Conservation (phyloP, 2,797 vertebrate genomes). For the Aldrovandia affinis region DNA sequence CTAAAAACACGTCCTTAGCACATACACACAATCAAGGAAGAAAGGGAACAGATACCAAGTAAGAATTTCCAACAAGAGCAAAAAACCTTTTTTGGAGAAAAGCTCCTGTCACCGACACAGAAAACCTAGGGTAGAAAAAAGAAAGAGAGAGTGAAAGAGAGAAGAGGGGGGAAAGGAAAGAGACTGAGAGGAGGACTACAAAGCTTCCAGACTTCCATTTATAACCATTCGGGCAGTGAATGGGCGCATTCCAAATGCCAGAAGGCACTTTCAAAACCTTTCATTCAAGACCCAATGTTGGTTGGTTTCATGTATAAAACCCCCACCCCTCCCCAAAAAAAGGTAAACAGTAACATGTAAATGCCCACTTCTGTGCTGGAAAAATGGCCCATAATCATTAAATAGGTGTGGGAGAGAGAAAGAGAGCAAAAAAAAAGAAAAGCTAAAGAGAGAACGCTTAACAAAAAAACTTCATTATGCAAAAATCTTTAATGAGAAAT, state of each 20-base stretch:
- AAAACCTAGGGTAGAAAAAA: slow-evolving; percentile 61
- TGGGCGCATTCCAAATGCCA: slow-evolving; percentile 76
- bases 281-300: slow-evolving; percentile 75
- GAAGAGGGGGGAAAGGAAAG: neutral
- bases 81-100: slow-evolving; percentile 68
- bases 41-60: slow-evolving; percentile 54
- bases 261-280: slow-evolving; percentile 73
- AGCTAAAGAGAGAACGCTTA: slow-evolving; percentile 25
- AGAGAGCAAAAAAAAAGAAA: slow-evolving; percentile 13
- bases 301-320: slow-evolving; percentile 71
- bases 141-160: slow-evolving; percentile 25
- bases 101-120: slow-evolving; percentile 64
- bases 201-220: slow-evolving; percentile 71
- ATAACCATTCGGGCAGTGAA: slow-evolving; percentile 75
- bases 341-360: slow-evolving; percentile 43
- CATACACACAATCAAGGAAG: slow-evolving; percentile 37
- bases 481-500: slow-evolving; percentile 50
- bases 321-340: slow-evolving; percentile 30
- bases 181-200: slow-evolving; percentile 56
- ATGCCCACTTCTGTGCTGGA: slow-evolving; percentile 31
- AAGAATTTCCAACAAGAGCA: slow-evolving; percentile 63
- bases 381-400: slow-evolving; percentile 21
- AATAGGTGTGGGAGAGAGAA: neutral
- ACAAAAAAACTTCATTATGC: slow-evolving; percentile 40
- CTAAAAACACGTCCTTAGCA: slow-evolving; percentile 1